Percentiles rank a stretch among this genome's conserved stretches.
Evolutionary conservation across 1,140 invertebrate species (phyloP).

Genomic region (Orius laevigatus): DNA sequence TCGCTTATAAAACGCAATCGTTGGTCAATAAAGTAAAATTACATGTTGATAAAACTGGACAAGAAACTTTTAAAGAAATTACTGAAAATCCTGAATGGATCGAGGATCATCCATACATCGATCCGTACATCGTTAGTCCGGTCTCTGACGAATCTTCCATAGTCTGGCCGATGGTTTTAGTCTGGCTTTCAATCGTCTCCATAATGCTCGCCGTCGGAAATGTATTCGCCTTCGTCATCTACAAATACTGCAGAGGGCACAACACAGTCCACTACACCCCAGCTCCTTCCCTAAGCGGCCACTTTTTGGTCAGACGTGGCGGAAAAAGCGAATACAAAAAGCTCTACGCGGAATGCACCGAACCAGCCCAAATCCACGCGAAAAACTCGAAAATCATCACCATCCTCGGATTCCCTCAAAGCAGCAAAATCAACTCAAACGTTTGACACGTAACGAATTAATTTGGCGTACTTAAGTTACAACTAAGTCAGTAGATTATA

Average conservation of each 20-base stretch:
- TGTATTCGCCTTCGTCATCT: background rate
- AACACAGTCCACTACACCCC: slow-evolving; percentile 1
- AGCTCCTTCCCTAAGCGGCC: slow-evolving; percentile 7
- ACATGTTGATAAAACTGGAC: too few relatives aligned
- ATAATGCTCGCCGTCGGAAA: slow-evolving; percentile 9
- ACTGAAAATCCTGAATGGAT: too few relatives aligned
- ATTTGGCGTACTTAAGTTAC: too few relatives aligned
- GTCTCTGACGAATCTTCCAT: slow-evolving; percentile 4
- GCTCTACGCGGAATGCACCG: slow-evolving; percentile 22
- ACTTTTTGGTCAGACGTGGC: slow-evolving; percentile 13
- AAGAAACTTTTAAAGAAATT: too few relatives aligned
- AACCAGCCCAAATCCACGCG: slow-evolving; percentile 11
- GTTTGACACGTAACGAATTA: too few relatives aligned
- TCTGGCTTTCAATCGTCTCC: slow-evolving; percentile 4
- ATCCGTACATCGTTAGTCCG: background rate
- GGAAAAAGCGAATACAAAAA: slow-evolving; percentile 19
- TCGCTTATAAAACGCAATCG: too few relatives aligned
- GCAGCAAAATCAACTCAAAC: too few relatives aligned
- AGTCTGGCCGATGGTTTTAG: slow-evolving; percentile 10
- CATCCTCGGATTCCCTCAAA: slow-evolving; percentile 7
- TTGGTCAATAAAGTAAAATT: too few relatives aligned
- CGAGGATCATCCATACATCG: background rate
- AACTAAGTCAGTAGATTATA: too few relatives aligned
- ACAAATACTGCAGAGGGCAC: background rate
- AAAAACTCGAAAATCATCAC: background rate